Percentiles rank a stretch among this genome's conserved stretches.
These are phyloP conservation scores for Myanophis thanlyinensis DNA, from an alignment of 2,113 vertebrate genomes.

Conservation along the genomic window DNA sequence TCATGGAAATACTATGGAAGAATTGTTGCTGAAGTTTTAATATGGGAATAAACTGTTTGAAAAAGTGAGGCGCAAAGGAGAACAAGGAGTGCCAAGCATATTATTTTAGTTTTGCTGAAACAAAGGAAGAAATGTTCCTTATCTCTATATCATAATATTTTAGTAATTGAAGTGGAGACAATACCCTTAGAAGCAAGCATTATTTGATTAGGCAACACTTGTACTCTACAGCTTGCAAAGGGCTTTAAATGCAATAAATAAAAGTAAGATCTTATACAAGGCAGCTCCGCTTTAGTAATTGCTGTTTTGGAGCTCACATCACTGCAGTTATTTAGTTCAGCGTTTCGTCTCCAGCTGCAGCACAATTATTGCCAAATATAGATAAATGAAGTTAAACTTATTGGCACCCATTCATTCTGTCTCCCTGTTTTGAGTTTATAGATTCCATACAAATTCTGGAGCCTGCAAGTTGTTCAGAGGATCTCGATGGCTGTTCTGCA, in stretches of 20 bases:
- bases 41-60: neutral
- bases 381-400: slow-evolving; percentile 85
- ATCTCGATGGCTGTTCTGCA: slow-evolving; percentile 21
- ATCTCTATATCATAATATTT: slow-evolving; percentile 8
- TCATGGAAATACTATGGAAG: neutral
- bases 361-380: slow-evolving; percentile 82
- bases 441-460: slow-evolving; percentile 67
- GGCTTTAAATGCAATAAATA: slow-evolving; percentile 75
- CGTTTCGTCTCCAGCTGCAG: slow-evolving; percentile 82
- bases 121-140: slow-evolving; percentile 8
- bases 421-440: slow-evolving; percentile 73
- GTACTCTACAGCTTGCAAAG: slow-evolving; percentile 57
- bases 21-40: neutral
- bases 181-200: slow-evolving; percentile 35
- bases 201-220: slow-evolving; percentile 49
- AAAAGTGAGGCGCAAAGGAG: neutral
- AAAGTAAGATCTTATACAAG: slow-evolving; percentile 73
- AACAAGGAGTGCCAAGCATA: neutral
- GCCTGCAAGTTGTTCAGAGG: slow-evolving; percentile 54
- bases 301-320: slow-evolving; percentile 76
- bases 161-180: slow-evolving; percentile 21
- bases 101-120: neutral
- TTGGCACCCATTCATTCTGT: slow-evolving; percentile 71
- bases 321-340: slow-evolving; percentile 76
- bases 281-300: slow-evolving; percentile 71